phyloP scores from a whole-genome alignment of 2,113 vertebrate genomes.

The Barbus barbus region DNA sequence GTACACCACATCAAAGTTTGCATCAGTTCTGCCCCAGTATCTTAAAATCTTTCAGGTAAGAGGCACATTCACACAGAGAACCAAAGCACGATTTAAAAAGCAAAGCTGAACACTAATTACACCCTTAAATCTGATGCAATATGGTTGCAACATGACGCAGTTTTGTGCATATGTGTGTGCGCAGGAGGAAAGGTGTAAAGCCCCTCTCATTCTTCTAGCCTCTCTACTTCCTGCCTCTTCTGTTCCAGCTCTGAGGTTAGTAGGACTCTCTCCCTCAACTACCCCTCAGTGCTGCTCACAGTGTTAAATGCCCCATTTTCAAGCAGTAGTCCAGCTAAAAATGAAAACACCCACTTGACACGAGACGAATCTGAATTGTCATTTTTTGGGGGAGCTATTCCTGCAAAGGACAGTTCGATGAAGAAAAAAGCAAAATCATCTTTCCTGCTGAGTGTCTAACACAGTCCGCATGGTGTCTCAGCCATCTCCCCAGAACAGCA shows the following conservation, averaged over 20 bases:
- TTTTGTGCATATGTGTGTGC: constrained; percentile 8
- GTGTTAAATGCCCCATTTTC: background rate
- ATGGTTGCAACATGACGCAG: background rate
- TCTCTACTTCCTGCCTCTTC: constrained; percentile 84
- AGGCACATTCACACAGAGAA: background rate
- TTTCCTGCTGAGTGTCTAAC: background rate
- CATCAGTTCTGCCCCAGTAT: constrained; percentile 84
- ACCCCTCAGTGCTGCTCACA: background rate
- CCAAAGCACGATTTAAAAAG: background rate
- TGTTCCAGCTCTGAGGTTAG: constrained; percentile 88
- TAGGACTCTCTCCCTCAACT: background rate
- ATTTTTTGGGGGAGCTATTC: background rate
- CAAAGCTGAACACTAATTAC: background rate
- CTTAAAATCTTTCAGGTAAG: constrained; percentile 88
- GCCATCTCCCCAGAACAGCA: constrained; percentile 20
- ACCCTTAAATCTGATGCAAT: constrained; percentile 31
- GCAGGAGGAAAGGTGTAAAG: constrained; percentile 84
- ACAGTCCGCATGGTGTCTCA: background rate
- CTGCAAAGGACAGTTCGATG: background rate
- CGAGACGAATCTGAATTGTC: background rate
- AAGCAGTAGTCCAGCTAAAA: background rate
- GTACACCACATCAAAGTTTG: constrained; percentile 84
- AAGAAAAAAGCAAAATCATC: background rate
- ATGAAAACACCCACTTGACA: background rate
- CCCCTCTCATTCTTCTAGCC: constrained; percentile 84